Conservation (phyloP, 2,797 vertebrate genomes). For the Aphelocoma californica region DNA sequence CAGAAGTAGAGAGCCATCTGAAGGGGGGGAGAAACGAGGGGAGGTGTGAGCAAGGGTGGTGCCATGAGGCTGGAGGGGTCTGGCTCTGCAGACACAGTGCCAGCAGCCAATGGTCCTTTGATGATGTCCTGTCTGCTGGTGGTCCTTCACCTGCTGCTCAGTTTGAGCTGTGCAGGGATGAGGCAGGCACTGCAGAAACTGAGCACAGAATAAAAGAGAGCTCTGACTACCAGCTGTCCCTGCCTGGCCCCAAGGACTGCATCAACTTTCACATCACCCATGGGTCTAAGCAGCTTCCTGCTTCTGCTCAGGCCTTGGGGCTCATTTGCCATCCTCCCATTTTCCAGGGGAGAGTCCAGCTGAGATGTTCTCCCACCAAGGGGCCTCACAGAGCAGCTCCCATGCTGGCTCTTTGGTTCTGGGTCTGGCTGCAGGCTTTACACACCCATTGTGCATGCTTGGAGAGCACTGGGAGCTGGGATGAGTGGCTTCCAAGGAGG, state of each 20-base stretch:
- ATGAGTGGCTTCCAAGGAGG: not conserved
- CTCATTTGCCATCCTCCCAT: not conserved
- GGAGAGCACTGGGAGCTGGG: not conserved
- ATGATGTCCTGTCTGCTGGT: not conserved
- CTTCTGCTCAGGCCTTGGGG: not conserved
- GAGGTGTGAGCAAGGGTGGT: not conserved
- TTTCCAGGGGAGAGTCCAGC: not conserved
- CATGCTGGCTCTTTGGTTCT: not conserved
- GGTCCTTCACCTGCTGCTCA: not conserved
- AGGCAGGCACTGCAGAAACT: not conserved
- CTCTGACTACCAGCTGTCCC: not conserved
- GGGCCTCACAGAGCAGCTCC: accelerated
- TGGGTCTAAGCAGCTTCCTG: not conserved
- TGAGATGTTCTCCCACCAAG: not conserved
- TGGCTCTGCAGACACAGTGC: accelerated
- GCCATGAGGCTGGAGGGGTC: not conserved
- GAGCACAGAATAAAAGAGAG: not conserved
- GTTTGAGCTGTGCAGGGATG: not conserved
- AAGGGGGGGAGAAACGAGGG: not conserved
- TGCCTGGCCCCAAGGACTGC: not conserved
- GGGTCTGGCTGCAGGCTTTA: not conserved
- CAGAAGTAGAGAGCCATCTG: slow-evolving; percentile 98
- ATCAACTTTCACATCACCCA: not conserved
- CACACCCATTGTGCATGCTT: accelerated
- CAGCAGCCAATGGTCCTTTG: not conserved